Percentiles rank a stretch among this genome's conserved stretches.
Evolutionary conservation across 2,113 vertebrate genomes (phyloP).

Genomic region (Zosterops pallidus): DNA sequence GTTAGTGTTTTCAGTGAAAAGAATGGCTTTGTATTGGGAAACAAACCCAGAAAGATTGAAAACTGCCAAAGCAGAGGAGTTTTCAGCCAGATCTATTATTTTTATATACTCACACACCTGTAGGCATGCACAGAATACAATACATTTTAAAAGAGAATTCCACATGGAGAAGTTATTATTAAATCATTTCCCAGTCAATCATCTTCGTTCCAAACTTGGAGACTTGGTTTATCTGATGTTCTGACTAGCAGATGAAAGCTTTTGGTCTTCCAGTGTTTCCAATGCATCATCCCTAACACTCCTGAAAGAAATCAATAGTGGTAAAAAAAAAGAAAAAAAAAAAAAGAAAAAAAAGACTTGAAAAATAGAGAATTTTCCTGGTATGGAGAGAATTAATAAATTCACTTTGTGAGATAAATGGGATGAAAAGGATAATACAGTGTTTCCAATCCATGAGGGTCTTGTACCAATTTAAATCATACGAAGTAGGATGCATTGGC

Average conservation of each 20-base stretch:
- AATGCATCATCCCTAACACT: not conserved
- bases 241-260: constrained; percentile 23
- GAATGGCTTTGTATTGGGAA: constrained; percentile 23
- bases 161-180: constrained; percentile 39
- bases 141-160: constrained; percentile 48
- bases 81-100: constrained; percentile 40
- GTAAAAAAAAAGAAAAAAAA: not conserved
- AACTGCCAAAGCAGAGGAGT: constrained; percentile 32
- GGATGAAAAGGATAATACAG: constrained; percentile 14
- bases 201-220: constrained; percentile 7
- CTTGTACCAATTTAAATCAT: constrained; percentile 53
- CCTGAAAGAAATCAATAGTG: constrained; percentile 5
- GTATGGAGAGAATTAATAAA: constrained; percentile 21
- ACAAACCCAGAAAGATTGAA: constrained; percentile 35
- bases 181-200: constrained; percentile 57
- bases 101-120: constrained; percentile 41
- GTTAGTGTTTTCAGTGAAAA: not conserved
- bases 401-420: constrained; percentile 8
- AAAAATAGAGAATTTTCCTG: constrained; percentile 34
- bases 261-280: constrained; percentile 4
- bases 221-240: not conserved
- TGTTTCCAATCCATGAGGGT: not conserved
- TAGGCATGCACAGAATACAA: constrained; percentile 25
- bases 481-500: not conserved
- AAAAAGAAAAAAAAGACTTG: not conserved